Evolutionary conservation across 2,888 invertebrate genomes (phyloP).

Genomic region (Azorinus chamasolen): DNA sequence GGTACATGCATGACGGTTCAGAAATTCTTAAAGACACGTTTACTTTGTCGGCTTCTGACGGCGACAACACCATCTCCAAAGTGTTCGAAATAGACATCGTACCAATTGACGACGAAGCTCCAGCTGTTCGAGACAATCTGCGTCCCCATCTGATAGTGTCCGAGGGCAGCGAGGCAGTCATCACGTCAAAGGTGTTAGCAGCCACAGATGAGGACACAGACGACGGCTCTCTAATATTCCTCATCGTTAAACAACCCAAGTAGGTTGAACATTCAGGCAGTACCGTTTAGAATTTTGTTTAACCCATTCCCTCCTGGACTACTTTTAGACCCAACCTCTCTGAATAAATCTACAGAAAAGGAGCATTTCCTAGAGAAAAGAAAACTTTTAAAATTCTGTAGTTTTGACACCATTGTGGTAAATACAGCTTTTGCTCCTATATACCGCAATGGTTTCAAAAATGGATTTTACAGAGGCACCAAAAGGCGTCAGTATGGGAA

Average conservation of each 20-base stretch:
- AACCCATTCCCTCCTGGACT: too few relatives aligned
- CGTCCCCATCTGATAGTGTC: conserved; percentile 81
- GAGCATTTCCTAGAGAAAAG: too few relatives aligned
- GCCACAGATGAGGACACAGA: conserved; percentile 85
- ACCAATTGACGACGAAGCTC: conserved; percentile 83
- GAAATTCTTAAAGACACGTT: conserved; percentile 83
- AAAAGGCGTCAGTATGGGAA: too few relatives aligned
- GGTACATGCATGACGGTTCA: conserved; percentile 86
- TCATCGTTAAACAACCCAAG: conserved; percentile 83
- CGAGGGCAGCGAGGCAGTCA: conserved; percentile 82
- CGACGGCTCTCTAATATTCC: conserved; percentile 81
- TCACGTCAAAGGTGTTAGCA: conserved; percentile 82
- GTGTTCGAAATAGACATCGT: conserved; percentile 82
- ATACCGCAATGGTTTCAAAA: too few relatives aligned
- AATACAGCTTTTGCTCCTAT: too few relatives aligned
- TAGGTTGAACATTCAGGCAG: conserved; percentile 43
- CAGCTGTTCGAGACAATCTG: conserved; percentile 79
- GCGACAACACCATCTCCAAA: conserved; percentile 82
- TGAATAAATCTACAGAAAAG: too few relatives aligned
- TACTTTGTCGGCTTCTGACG: conserved; percentile 83
- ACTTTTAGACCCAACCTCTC: too few relatives aligned
- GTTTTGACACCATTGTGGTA: too few relatives aligned
- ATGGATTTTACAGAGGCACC: too few relatives aligned
- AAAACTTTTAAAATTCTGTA: too few relatives aligned
- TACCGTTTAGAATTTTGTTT: too few relatives aligned